These are phyloP conservation scores for Pandemis heparana DNA, from an alignment of 2,888 invertebrate species.

Conservation along the genomic window DNA sequence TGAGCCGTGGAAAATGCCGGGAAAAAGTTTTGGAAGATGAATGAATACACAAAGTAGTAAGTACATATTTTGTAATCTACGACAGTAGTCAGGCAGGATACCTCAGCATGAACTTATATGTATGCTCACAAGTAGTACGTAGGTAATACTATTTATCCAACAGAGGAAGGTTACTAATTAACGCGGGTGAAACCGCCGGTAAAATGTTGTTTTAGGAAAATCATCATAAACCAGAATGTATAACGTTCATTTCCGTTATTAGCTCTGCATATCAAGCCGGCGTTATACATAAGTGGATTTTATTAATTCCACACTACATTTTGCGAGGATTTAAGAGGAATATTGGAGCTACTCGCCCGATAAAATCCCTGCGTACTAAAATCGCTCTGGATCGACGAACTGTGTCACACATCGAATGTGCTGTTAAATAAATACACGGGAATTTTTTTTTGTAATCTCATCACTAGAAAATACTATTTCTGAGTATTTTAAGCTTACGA, in stretches of 20 bases:
- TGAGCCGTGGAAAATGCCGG: too few species aligned
- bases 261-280: neutral
- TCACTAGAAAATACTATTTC: too few species aligned
- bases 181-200: neutral
- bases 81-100: neutral
- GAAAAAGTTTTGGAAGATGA: too few species aligned
- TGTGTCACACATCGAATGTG: neutral
- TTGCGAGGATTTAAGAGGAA: conserved; percentile 13
- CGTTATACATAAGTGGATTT: neutral
- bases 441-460: too few species aligned
- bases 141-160: too few species aligned
- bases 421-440: neutral
- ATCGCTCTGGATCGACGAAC: neutral
- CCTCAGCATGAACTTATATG: too few species aligned
- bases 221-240: neutral
- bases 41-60: too few species aligned
- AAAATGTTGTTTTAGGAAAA: neutral
- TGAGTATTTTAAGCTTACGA: too few species aligned
- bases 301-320: neutral
- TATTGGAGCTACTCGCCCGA: conserved; percentile 11
- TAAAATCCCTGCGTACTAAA: conserved; percentile 2
- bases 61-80: neutral
- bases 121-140: too few species aligned
- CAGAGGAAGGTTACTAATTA: too few species aligned
- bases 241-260: neutral